A percentile compares a stretch with the other conserved stretches of the same genome.
Conservation (phyloP, 37 sponge, comb jelly and placozoan genomes). For the Beroe forskalii region DNA sequence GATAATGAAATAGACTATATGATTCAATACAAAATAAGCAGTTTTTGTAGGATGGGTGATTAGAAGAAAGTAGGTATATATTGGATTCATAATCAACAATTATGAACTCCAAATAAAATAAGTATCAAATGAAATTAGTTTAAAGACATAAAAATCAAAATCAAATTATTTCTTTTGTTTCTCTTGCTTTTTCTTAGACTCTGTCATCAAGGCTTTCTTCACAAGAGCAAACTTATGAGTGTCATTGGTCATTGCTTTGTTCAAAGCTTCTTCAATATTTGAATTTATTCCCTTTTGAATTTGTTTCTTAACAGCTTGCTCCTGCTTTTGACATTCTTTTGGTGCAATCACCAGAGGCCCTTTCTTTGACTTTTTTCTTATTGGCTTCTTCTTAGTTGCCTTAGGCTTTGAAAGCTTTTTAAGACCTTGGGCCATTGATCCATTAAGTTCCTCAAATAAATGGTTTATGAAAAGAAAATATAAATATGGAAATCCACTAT, state of each 20-base stretch:
- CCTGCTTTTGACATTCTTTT: not conserved
- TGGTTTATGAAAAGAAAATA: not conserved
- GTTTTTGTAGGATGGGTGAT: too few relatives aligned
- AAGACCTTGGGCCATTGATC: constrained; percentile 42
- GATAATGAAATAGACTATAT: too few relatives aligned
- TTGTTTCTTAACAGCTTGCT: constrained; percentile 44
- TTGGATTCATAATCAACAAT: too few relatives aligned
- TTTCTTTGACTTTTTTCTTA: not conserved
- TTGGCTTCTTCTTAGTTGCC: not conserved
- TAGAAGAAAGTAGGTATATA: too few relatives aligned
- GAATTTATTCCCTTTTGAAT: constrained; percentile 44
- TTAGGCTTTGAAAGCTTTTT: not conserved
- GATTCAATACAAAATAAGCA: too few relatives aligned
- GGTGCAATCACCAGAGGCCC: not conserved
- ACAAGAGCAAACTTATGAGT: constrained; percentile 39
- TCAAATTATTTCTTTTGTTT: not conserved
- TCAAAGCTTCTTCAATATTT: constrained; percentile 55
- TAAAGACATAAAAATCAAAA: not conserved
- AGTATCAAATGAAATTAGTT: too few relatives aligned
- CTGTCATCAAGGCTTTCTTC: constrained; percentile 10
- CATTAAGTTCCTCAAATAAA: not conserved
- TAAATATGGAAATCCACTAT: not conserved
- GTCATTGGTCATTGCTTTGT: constrained; percentile 51
- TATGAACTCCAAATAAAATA: too few relatives aligned
- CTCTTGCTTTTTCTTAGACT: constrained; percentile 18